A percentile compares a stretch with the other conserved stretches of the same genome.
Evolutionary conservation across 92 coral and sea anemone species (phyloP).

Genomic region (Zoanthus solanderi): DNA sequence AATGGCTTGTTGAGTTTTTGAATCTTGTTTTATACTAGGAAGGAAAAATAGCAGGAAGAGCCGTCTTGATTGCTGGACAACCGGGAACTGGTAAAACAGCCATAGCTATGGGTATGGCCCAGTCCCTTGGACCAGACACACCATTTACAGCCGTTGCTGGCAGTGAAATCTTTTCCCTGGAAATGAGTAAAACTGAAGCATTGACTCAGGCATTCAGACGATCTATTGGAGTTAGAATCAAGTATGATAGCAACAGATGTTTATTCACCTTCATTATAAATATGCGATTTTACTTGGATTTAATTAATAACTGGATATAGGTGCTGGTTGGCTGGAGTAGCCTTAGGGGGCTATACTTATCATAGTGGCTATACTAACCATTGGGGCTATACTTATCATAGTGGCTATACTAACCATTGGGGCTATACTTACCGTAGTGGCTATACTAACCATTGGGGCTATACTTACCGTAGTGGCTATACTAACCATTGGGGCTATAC

Average conservation of each 20-base stretch:
- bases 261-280: no score
- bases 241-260: conserved; percentile 49
- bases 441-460: no score
- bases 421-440: no score
- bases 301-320: no score
- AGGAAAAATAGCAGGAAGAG: conserved; percentile 99
- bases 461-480: no score
- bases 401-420: not conserved
- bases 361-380: no score
- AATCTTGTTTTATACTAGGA: conserved; percentile 59
- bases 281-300: no score
- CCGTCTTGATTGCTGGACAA: conserved; percentile 97
- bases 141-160: conserved; percentile 98
- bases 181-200: conserved; percentile 99
- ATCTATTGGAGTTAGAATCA: conserved; percentile 97
- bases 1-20: not conserved
- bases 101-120: conserved; percentile 99
- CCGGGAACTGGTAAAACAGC: conserved; percentile 99
- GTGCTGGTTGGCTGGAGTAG: no score
- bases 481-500: no score
- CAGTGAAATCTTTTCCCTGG: conserved; percentile 97
- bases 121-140: conserved; percentile 98
- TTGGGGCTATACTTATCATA: no score
- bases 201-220: conserved; percentile 96
- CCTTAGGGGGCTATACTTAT: no score